Evolutionary conservation across 2,797 vertebrate genomes (phyloP), one percentile per base, ranked within the genome.

Genomic region (Heterohyrax brucei): DNA sequence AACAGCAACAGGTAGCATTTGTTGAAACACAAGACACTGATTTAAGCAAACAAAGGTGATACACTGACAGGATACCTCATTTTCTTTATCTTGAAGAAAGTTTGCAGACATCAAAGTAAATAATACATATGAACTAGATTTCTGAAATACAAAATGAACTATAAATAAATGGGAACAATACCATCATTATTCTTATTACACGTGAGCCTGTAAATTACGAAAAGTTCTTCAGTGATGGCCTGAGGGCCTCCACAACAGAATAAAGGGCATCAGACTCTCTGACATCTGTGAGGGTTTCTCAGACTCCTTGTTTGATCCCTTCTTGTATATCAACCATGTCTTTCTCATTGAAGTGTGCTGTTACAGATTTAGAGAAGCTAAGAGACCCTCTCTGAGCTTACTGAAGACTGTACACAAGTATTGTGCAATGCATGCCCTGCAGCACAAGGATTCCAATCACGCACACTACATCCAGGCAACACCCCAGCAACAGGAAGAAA

Each of bases 131-230:
- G 56, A 68, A 85, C 84, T 6, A 59, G 19, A 80, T 53, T n/a
- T 93, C 13, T 39, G 73, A 93, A 91, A 64, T 86, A 53, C n/a
- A 68, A 95, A 84, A 80, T 61, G 8, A 82, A 89, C n/a, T 95
- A 83, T 2, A 91, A 86, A 24, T 48, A 48, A 46, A 50, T 53
- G n/a, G 6, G 66, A 91, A 50, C 3, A 56, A 30, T 7, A 77
- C 61, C 46, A 87, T n/a, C 7, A 48, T 87, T 78, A 62, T 62
- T 93, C 46, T 59, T 12, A 92, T 79, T 72, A 53, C 56, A 66
- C 12, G 5, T 92, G 75, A 53, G 1, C 26, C 1, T 73, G 18
- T 66, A 91, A 93, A 80, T 50, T 78, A 28, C 33, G 53, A 82
- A 46, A 87, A 79, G 6, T 89, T 82, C 59, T 33, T 95, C 24